A percentile compares a stretch with the other conserved stretches of the same genome.
These are phyloP conservation scores for Acromyrmex echinatior DNA, from an alignment of 1,140 invertebrate genomes.

Conservation along the genomic window DNA sequence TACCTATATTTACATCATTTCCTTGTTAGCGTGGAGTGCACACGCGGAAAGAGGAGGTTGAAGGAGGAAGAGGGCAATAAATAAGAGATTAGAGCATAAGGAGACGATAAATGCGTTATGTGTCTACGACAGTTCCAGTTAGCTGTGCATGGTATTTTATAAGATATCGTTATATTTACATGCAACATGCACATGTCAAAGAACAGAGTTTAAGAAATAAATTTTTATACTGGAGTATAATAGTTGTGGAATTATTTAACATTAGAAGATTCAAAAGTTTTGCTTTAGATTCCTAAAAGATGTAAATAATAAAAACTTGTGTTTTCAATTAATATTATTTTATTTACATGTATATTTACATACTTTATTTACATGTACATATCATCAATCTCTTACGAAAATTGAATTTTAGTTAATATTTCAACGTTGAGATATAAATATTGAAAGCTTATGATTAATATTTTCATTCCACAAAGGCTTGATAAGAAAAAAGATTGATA, in stretches of 20 bases:
- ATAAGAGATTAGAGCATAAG: constrained; percentile 59
- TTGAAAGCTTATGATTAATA: not conserved
- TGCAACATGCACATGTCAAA: not conserved
- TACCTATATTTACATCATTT: constrained; percentile 64
- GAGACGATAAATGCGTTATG: constrained; percentile 43
- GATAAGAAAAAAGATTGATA: not conserved
- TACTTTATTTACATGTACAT: not conserved
- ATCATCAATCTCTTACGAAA: not conserved
- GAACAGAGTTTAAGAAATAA: not conserved
- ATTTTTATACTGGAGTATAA: not conserved
- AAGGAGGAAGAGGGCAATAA: constrained; percentile 54
- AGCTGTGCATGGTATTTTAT: not conserved
- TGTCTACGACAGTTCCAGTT: constrained; percentile 13
- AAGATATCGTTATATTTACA: not conserved
- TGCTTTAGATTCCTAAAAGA: not conserved
- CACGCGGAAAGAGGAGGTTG: constrained; percentile 35
- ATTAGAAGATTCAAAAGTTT: not conserved
- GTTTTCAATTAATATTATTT: constrained; percentile 5
- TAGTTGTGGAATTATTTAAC: not conserved
- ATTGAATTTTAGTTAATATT: constrained; percentile 3
- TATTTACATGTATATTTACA: too few relatives aligned
- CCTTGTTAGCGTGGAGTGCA: constrained; percentile 52
- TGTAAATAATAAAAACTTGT: not conserved
- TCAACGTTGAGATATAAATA: not conserved
- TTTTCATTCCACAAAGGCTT: not conserved